These are phyloP conservation scores for Pheosia gnoma DNA, from an alignment of 2,888 invertebrate species.

Conservation along the genomic window DNA sequence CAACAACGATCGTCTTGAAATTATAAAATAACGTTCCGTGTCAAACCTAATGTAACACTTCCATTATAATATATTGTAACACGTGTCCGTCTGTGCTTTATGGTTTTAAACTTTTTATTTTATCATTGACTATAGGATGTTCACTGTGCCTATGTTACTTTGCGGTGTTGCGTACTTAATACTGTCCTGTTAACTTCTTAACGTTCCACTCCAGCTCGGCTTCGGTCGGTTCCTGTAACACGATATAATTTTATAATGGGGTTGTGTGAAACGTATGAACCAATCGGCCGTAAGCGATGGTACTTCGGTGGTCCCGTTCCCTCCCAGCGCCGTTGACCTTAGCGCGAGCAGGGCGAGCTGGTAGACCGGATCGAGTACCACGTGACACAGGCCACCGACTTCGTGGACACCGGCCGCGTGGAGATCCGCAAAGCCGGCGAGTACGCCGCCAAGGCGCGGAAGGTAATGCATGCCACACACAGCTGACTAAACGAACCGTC, in stretches of 20 bases:
- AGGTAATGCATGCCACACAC: constrained; percentile 84
- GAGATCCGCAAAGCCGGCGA: constrained; percentile 91
- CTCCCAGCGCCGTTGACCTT: constrained; percentile 71
- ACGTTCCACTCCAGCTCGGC: constrained; percentile 59
- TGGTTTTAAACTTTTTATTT: constrained; percentile 35
- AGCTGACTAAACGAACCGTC: constrained; percentile 22
- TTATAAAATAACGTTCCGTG: constrained; percentile 33
- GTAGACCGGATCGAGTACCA: constrained; percentile 97
- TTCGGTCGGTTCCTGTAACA: constrained; percentile 67
- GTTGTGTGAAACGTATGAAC: constrained; percentile 71
- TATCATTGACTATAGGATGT: constrained; percentile 37
- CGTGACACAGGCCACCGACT: constrained; percentile 93
- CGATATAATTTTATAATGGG: constrained; percentile 46
- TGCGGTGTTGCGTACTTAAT: constrained; percentile 34
- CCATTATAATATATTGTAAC: constrained; percentile 45
- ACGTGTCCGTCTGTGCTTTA: constrained; percentile 37
- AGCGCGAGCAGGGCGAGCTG: constrained; percentile 93
- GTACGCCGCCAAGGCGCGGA: constrained; percentile 94
- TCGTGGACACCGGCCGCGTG: constrained; percentile 91
- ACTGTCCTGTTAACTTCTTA: constrained; percentile 51
- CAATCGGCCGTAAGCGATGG: constrained; percentile 67
- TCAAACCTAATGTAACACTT: constrained; percentile 49
- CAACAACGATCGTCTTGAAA: constrained; percentile 35
- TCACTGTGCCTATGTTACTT: constrained; percentile 39
- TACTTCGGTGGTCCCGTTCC: constrained; percentile 59